phyloP scores from a whole-genome alignment of 2,888 invertebrate genomes.

The Eupeodes luniger region DNA sequence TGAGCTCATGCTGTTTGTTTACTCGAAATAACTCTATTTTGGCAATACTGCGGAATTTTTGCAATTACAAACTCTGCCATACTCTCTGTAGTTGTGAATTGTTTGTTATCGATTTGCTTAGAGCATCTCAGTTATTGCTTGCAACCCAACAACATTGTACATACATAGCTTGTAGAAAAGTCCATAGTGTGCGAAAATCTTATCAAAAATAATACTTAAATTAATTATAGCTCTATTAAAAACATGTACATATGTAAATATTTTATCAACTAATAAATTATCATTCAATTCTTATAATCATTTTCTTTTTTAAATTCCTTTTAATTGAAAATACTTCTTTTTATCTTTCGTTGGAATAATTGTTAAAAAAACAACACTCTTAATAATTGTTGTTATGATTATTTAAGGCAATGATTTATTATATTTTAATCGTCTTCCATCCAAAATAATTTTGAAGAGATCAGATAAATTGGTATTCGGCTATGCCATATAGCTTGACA shows the following conservation, averaged over 20 bases:
- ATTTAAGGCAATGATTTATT: slow-evolving; percentile 38
- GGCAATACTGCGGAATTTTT: too few relatives aligned
- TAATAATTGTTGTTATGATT: slow-evolving; percentile 23
- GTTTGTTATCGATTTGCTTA: not conserved
- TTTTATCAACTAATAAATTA: slow-evolving; percentile 3
- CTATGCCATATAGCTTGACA: slow-evolving; percentile 35
- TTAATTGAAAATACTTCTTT: not conserved
- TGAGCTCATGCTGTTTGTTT: too few relatives aligned
- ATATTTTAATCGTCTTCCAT: slow-evolving; percentile 19
- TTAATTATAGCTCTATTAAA: not conserved
- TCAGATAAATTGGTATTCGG: slow-evolving; percentile 20
- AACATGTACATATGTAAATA: not conserved
- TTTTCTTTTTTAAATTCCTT: not conserved
- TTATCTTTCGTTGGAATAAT: not conserved
- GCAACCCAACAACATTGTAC: not conserved
- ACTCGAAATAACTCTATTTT: too few relatives aligned
- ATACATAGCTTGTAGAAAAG: not conserved
- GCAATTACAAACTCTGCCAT: too few relatives aligned
- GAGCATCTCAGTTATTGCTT: not conserved
- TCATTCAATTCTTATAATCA: not conserved
- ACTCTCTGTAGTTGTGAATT: too few relatives aligned
- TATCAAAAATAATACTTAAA: slow-evolving; percentile 10
- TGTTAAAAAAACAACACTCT: slow-evolving; percentile 2
- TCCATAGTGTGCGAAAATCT: not conserved
- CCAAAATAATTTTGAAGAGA: slow-evolving; percentile 5